These are phyloP conservation scores for Leptogaster cylindrica DNA, from an alignment of 2,888 invertebrate genomes.

Conservation along the genomic window DNA sequence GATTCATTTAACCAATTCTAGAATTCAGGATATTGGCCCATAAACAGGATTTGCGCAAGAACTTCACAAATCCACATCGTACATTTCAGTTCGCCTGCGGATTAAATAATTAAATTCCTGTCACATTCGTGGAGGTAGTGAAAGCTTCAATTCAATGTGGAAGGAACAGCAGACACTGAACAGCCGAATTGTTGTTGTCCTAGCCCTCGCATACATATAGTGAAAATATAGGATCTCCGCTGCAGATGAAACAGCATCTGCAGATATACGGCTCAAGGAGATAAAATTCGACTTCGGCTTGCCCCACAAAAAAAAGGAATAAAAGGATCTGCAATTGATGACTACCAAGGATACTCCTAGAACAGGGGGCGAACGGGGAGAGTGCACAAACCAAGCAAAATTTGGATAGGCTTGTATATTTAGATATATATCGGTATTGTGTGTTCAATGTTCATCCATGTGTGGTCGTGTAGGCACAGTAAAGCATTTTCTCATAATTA, in stretches of 20 bases:
- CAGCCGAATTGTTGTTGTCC: neutral
- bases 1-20: conserved; percentile 8
- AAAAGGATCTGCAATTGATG: conserved; percentile 16
- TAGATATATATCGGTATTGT: no score
- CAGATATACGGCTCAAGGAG: conserved; percentile 12
- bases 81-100: conserved; percentile 6
- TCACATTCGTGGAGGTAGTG: neutral
- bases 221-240: neutral
- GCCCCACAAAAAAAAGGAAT: neutral
- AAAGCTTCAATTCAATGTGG: neutral
- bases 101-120: conserved; percentile 19
- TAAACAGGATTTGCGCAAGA: conserved; percentile 7
- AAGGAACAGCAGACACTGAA: neutral
- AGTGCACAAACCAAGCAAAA: no score
- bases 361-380: no score
- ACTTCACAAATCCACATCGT: conserved; percentile 5
- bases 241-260: conserved; percentile 18
- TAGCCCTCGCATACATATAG: neutral
- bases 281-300: neutral
- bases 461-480: no score
- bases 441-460: no score
- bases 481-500: no score
- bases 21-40: conserved; percentile 2
- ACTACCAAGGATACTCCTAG: no score
- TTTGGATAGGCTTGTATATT: no score